Base-by-base conservation (phyloP, 2,113 vertebrate species). In the Apaloderma vittatum region DNA sequence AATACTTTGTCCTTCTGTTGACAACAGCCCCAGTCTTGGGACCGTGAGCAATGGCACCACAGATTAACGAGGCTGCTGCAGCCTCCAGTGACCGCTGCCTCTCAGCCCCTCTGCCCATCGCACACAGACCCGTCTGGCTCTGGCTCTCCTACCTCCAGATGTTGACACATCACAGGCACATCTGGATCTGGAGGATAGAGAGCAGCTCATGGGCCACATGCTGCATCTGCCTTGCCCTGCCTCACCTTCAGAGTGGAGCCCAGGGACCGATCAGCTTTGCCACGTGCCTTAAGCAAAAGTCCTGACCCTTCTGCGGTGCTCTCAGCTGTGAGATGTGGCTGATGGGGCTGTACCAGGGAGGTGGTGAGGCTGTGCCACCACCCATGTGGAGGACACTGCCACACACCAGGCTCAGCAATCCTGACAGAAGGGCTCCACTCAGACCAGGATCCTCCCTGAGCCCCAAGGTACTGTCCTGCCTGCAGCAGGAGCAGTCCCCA, bases 161-260 rank as follows among this genome's bases (percentile, higher is more conserved):
- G 86, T 76, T 49, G 30, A 3, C 48, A 26, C 7, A 17, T 45
- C 66, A 40, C 36, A 21, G 46, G 65, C 74, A 94, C 86, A 92
- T 18, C 62, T 94, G 93, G 71, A 26, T 75, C 61, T 1, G 2
- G n/a, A 67, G 34, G 52, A 52, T 52, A 43, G 27, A 0, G 4
- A 80, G 58, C 86, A 68, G 81, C 73, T 49, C 30, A 0, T 0
- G 2, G 57, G 36, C 21, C 77, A 61, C 29, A 8, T 0, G 2
- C 36, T 54, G 57, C 57, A 57, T 90, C 70, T 76, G 76, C 73
- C 55, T 58, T 32, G 15, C 24, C 21, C 70, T 62, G 34, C 36
- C 30, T 84, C 73, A 34, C 68, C 74, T 45, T 11, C 26, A 9
- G 52, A 58, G n/a, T 11, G 12, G 10, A 59, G 17, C n/a, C 20